A percentile compares a stretch with the other conserved stretches of the same genome.
phyloP scores from a whole-genome alignment of 2,113 vertebrate genomes.

The Donacobius atricapilla region DNA sequence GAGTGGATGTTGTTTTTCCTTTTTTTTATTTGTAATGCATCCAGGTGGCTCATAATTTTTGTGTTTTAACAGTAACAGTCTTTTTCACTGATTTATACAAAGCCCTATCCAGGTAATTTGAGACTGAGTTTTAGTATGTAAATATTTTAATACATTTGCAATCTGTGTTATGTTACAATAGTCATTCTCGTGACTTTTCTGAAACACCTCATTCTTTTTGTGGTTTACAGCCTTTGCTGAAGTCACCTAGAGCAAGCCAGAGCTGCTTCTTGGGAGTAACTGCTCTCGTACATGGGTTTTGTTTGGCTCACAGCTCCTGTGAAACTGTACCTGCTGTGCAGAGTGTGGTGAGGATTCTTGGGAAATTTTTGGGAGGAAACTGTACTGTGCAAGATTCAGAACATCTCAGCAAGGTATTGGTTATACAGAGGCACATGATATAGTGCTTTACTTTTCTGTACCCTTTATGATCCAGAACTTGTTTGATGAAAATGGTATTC shows the following conservation, averaged over 20 bases:
- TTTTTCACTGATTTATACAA: neutral
- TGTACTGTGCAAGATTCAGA: conserved; percentile 47
- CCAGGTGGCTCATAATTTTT: neutral
- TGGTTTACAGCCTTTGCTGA: conserved; percentile 74
- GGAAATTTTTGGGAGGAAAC: conserved; percentile 63
- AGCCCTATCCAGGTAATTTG: neutral
- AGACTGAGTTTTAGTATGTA: neutral
- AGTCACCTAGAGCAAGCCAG: conserved; percentile 56
- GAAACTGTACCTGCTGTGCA: conserved; percentile 70
- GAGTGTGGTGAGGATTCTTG: conserved; percentile 68
- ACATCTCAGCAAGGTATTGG: conserved; percentile 53
- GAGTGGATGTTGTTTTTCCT: conserved; percentile 6
- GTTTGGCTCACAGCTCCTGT: conserved; percentile 68
- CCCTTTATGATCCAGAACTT: neutral
- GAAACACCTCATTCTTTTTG: neutral
- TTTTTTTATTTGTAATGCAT: neutral
- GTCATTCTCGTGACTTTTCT: neutral
- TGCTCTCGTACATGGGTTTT: conserved; percentile 78
- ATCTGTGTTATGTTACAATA: neutral
- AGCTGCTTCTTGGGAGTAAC: conserved; percentile 76
- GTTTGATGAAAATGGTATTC: neutral
- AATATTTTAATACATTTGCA: neutral
- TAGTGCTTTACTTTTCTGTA: neutral
- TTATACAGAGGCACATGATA: neutral
- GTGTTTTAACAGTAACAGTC: neutral